Evolutionary conservation across 2,797 vertebrate genomes (phyloP).

Genomic region (Carcharodon carcharias): DNA sequence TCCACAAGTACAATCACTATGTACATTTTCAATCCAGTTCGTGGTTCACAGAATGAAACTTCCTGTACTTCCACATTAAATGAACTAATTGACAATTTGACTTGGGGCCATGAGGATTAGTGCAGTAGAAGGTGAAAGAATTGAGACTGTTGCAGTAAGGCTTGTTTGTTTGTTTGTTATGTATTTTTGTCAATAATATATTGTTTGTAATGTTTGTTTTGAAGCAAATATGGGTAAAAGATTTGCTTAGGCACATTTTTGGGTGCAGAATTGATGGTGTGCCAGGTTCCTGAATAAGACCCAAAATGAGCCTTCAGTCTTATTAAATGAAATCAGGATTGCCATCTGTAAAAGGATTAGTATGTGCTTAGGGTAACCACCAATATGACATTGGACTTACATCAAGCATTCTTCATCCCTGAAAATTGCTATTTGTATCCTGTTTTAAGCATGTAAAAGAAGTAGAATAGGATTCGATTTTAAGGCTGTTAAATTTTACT

Average conservation of each 20-base stretch:
- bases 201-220: neutral
- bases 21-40: neutral
- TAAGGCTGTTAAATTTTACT: neutral
- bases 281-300: neutral
- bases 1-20: neutral
- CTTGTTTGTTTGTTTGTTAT: neutral
- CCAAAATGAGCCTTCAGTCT: neutral
- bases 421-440: neutral
- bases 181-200: no score
- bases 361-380: neutral
- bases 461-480: neutral
- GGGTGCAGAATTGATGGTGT: neutral
- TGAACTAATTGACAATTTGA: neutral
- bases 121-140: neutral
- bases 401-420: neutral
- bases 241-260: neutral
- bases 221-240: neutral
- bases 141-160: neutral
- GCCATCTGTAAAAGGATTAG: neutral
- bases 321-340: neutral
- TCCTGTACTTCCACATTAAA: neutral
- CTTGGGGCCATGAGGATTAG: neutral
- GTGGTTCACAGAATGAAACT: neutral
- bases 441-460: neutral
- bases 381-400: neutral